Percentiles rank a stretch among this genome's conserved stretches.
Conservation (phyloP, 2,113 vertebrate species). For the Cyprinus carpio region DNA sequence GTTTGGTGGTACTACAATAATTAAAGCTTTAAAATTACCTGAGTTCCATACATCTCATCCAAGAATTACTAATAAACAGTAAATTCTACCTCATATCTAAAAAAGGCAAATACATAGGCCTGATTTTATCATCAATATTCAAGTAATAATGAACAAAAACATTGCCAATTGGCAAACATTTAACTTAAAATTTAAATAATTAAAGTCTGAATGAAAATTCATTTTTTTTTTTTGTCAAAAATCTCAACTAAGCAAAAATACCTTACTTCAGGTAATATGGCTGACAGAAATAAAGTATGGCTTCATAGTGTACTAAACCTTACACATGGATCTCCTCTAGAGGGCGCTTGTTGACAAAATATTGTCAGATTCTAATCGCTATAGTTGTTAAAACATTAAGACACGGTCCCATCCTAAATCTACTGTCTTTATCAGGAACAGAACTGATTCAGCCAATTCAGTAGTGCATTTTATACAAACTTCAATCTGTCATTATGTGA, state of each 20-base stretch:
- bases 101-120: not conserved
- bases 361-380: not conserved
- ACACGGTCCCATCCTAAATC: not conserved
- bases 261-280: constrained; percentile 25
- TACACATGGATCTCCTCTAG: constrained; percentile 33
- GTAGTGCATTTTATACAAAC: constrained; percentile 35
- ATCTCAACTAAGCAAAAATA: constrained; percentile 1
- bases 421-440: not conserved
- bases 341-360: constrained; percentile 20
- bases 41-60: not conserved
- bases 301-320: constrained; percentile 67
- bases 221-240: constrained; percentile 17
- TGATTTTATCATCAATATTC: not conserved
- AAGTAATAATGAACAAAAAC: constrained; percentile 19
- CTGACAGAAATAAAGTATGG: constrained; percentile 61
- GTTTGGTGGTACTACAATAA: not conserved
- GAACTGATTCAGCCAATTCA: constrained; percentile 8
- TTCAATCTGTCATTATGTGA: not conserved
- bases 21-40: constrained; percentile 11
- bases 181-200: constrained; percentile 18
- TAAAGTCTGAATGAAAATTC: constrained; percentile 7
- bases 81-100: not conserved
- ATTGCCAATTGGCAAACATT: not conserved
- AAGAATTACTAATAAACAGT: constrained; percentile 15
- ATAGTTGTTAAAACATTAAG: not conserved